Evolutionary conservation across 2,113 vertebrate genomes (phyloP).

Genomic region (Neolamprologus brichardi): DNA sequence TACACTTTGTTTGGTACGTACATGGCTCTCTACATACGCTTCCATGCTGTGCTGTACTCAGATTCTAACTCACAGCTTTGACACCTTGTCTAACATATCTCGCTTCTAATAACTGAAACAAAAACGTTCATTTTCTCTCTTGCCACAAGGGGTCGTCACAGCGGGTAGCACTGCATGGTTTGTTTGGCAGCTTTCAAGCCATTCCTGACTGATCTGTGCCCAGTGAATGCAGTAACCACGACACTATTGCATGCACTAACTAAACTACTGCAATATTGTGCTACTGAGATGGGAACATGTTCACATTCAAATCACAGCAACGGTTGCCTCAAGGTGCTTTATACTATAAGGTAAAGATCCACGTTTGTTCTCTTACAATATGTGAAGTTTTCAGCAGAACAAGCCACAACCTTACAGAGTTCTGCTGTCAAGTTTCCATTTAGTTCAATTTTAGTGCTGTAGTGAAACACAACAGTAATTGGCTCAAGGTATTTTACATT

Average conservation of each 20-base stretch:
- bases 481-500: neutral
- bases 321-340: neutral
- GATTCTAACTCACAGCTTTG: neutral
- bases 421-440: neutral
- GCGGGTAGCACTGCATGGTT: neutral
- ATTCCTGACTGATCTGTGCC: neutral
- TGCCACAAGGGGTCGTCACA: neutral
- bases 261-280: neutral
- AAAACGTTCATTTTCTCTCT: neutral
- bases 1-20: neutral
- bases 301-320: neutral
- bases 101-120: neutral
- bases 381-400: neutral
- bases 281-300: neutral
- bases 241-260: neutral
- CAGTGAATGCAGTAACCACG: neutral
- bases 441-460: neutral
- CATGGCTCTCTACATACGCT: neutral
- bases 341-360: neutral
- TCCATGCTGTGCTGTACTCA: neutral
- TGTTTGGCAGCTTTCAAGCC: neutral
- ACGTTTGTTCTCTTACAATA: neutral
- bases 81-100: neutral
- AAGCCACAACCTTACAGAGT: neutral
- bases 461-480: neutral